Percentiles rank a stretch among this genome's conserved stretches.
Evolutionary conservation across 2,888 invertebrate species (phyloP).

Genomic region (Clunio marinus): DNA sequence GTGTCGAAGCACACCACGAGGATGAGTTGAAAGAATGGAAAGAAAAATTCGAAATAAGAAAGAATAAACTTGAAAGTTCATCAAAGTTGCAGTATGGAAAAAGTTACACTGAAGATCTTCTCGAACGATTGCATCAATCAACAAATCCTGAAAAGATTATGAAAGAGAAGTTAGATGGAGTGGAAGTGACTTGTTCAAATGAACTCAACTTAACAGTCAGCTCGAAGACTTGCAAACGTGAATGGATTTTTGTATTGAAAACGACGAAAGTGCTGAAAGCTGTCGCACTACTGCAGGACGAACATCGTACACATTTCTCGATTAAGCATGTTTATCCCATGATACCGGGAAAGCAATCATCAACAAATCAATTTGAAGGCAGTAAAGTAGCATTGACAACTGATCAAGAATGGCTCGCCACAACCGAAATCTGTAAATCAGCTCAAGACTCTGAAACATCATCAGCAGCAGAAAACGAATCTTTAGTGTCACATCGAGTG

Average conservation of each 20-base stretch:
- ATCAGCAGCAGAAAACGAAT: too few species aligned
- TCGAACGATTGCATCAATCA: slow-evolving; percentile 61
- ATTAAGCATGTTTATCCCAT: slow-evolving; percentile 54
- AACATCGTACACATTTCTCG: slow-evolving; percentile 63
- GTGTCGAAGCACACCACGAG: slow-evolving; percentile 68
- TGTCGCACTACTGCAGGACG: slow-evolving; percentile 65
- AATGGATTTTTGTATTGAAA: slow-evolving; percentile 59
- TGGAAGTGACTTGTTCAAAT: slow-evolving; percentile 58
- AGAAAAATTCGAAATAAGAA: slow-evolving; percentile 63
- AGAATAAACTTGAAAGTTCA: slow-evolving; percentile 60
- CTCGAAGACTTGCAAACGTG: slow-evolving; percentile 58
- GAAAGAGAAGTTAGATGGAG: slow-evolving; percentile 58
- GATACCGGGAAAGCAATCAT: slow-evolving; percentile 39
- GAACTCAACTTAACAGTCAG: slow-evolving; percentile 60
- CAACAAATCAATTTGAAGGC: neutral
- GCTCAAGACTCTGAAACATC: neutral
- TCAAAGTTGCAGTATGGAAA: slow-evolving; percentile 64
- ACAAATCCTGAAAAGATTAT: slow-evolving; percentile 61
- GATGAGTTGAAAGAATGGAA: slow-evolving; percentile 71
- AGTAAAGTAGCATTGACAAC: slow-evolving; percentile 46
- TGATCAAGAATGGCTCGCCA: slow-evolving; percentile 56
- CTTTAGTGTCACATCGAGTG: slow-evolving; percentile 49
- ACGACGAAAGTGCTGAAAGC: slow-evolving; percentile 56
- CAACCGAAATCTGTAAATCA: neutral
- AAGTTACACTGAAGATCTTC: slow-evolving; percentile 58